phyloP scores from a whole-genome alignment of 2,888 invertebrate genomes.

The Pollenia amentaria region DNA sequence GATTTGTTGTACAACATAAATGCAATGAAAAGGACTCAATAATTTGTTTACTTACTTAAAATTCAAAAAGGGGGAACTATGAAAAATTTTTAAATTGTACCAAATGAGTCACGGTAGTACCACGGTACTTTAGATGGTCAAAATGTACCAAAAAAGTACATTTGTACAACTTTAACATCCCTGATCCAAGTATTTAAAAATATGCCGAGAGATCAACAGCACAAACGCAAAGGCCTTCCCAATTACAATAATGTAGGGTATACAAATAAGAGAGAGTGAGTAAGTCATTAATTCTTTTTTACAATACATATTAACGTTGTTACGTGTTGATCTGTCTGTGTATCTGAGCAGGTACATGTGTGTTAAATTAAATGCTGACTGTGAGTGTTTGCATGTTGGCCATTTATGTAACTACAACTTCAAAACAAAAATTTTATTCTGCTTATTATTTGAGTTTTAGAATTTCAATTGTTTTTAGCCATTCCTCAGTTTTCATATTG shows the following conservation, averaged over 20 bases:
- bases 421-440: conserved; percentile 13
- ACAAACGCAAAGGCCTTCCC: too few species aligned
- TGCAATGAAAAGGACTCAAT: too few species aligned
- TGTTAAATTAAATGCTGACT: conserved; percentile 48
- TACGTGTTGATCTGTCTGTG: background rate
- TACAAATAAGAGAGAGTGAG: background rate
- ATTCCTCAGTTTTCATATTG: conserved; percentile 55
- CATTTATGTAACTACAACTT: conserved; percentile 48
- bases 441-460: conserved; percentile 9
- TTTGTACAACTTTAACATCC: too few species aligned
- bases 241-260: background rate
- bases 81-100: too few species aligned
- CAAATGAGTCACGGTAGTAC: too few species aligned
- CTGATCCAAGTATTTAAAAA: too few species aligned
- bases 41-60: too few species aligned
- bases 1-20: too few species aligned
- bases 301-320: background rate
- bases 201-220: too few species aligned
- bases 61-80: too few species aligned
- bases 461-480: conserved; percentile 18
- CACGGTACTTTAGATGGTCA: too few species aligned
- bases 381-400: conserved; percentile 58
- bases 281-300: background rate
- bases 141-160: too few species aligned
- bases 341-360: background rate